Base-by-base conservation (phyloP, 92 coral and sea anemone genomes). In the Zoanthus solanderi region DNA sequence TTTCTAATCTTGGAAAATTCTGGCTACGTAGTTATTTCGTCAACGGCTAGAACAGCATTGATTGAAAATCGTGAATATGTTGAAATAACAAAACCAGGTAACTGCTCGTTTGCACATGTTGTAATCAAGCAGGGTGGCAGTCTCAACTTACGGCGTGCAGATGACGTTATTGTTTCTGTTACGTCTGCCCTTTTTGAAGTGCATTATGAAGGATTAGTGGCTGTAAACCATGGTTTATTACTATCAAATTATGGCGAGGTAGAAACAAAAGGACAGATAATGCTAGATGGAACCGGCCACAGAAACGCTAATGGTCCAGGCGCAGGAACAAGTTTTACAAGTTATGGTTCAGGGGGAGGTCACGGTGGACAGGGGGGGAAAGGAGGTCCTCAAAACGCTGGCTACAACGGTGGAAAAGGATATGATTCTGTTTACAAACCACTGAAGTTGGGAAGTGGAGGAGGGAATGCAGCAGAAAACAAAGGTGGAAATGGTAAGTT, bases 341-440 rank as follows among this genome's bases (percentile, higher is more conserved):
- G 88, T 57, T 79, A 86, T 78, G 94, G 94, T 12, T 85, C 94
- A 34, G 94, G 94, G 78, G 94, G 88, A 42, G 94, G 92, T 16
- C 90, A 92, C 89, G 94, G 94, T 14, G 94, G 92, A 7, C 92
- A 69, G 32, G 94, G 94, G 6, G 94, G 92, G 14, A 86, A 75
- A 31, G 85, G 83, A n/a, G 87, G 90, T 16, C 34, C 76, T 15
- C 68, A 76, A 17, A 18, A 66, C 15, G 58, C 37, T 9, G 85
- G 90, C 45, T 76, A 28, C 63, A 89, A 37, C 46, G 78, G 80
- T 65, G 94, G 94, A 28, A 53, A 81, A 67, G 81, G 90, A 15
- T 92, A 92, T 69, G 92, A 87, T 44, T 92, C 94, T 7, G 94
- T 92, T n/a, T 92, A 76, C 84, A 89, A 77, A 86, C 94, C 94